Percentiles rank a stretch among this genome's conserved stretches.
Conservation (phyloP, 2,113 vertebrate species). For the Oncorhynchus tshawytscha region DNA sequence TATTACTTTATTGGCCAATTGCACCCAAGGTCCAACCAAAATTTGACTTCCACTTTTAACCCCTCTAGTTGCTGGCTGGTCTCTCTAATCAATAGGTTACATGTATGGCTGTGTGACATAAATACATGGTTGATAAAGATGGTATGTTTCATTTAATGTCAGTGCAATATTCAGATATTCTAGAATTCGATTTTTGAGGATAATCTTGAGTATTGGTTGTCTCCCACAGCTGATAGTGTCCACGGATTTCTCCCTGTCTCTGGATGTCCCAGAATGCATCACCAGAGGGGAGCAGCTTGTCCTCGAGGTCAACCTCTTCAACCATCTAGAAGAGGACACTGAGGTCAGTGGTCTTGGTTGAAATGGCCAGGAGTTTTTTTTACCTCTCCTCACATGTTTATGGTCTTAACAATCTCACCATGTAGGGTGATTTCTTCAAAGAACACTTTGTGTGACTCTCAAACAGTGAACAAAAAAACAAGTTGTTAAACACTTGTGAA, state of each 20-base stretch:
- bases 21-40: too few relatives aligned
- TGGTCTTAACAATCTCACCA: too few relatives aligned
- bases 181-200: slow-evolving; percentile 34
- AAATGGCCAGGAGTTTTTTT: too few relatives aligned
- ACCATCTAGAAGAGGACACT: slow-evolving; percentile 76
- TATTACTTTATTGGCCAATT: too few relatives aligned
- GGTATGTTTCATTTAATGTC: too few relatives aligned
- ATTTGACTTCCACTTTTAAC: too few relatives aligned
- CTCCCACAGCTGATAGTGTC: slow-evolving; percentile 78
- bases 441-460: neutral
- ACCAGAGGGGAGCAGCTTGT: slow-evolving; percentile 85
- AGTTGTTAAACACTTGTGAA: neutral
- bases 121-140: too few relatives aligned
- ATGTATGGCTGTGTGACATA: slow-evolving; percentile 63
- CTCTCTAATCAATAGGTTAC: too few relatives aligned
- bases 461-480: neutral
- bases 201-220: slow-evolving; percentile 33
- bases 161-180: slow-evolving; percentile 61
- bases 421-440: too few relatives aligned
- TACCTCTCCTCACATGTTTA: too few relatives aligned
- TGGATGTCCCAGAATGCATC: slow-evolving; percentile 79
- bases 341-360: slow-evolving; percentile 62
- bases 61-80: too few relatives aligned
- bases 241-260: slow-evolving; percentile 83
- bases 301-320: slow-evolving; percentile 83